Base-by-base conservation (phyloP, 2,797 vertebrate species). In the Aplochiton taeniatus region DNA sequence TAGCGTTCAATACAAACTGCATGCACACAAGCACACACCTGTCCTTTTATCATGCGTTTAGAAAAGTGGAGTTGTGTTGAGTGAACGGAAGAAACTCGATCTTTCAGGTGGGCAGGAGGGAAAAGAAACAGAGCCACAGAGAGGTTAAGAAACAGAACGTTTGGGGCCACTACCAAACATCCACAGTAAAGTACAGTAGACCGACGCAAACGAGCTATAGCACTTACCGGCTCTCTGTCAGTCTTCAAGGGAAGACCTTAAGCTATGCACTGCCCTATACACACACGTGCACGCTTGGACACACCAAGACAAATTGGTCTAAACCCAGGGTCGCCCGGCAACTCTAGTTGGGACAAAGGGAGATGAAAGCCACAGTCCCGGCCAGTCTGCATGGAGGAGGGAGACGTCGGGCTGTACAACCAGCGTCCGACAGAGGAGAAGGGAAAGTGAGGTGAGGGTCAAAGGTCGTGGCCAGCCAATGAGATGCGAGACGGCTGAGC, bases 401-500 rank as follows among this genome's bases (percentile, higher is more conserved):
- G 65, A 51, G 48, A 47, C n/a, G 58, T 72, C 16, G 46, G 61
- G 60, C 70, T 52, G 84, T 83, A 87, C 79, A 9, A 20, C 61
- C 68, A 45, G 44, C 61, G 69, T 62, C 65, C 61, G 69, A 74
- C 70, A 65, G 68, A 43, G 64, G 14, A 52, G 65, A 77, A 68
- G 63, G 55, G 60, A 69, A 16, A 53, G 49, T 8, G 54, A 80
- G 83, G 81, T 74, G 72, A 69, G 55, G 81, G 79, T 82, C 74
- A 75, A 45, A 76, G 75, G 77, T 83, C 65, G 58, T 14, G n/a
- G 11, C 51, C n/a, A 56, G 17, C 52, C 42, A 66, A 50, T 59
- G 13, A 62, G n/a, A 74, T 67, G 65, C 75, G 64, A 66, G 58
- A 58, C 65, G 20, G 18, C 16, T 42, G 41, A 55, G 17, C 19